Percentiles rank a stretch among this genome's conserved stretches.
Evolutionary conservation across 2,113 vertebrate genomes (phyloP).

Genomic region (Mohoua ochrocephala): DNA sequence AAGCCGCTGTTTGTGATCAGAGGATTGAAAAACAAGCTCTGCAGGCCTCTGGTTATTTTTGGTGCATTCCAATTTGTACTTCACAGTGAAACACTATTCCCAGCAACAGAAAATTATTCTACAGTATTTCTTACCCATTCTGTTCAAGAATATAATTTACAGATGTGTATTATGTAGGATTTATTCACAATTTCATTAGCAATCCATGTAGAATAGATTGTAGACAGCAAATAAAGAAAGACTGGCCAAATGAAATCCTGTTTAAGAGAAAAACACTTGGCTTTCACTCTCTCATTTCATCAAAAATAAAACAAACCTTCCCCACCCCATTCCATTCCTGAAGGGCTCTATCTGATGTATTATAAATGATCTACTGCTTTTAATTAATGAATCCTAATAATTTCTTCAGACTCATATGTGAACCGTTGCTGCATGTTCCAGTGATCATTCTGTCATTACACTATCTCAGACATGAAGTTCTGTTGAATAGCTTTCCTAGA

Average conservation of each 20-base stretch:
- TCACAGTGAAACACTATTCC: not conserved
- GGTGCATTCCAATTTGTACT: not conserved
- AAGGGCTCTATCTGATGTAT: not conserved
- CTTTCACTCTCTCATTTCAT: not conserved
- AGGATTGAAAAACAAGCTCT: not conserved
- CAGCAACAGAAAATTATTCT: not conserved
- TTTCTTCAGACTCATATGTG: not conserved
- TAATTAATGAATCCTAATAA: not conserved
- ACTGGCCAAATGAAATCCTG: not conserved
- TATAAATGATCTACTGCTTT: not conserved
- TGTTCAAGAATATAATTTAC: not conserved
- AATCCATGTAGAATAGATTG: not conserved
- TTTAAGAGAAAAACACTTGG: not conserved
- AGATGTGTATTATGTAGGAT: not conserved
- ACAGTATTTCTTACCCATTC: not conserved
- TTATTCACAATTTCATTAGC: not conserved
- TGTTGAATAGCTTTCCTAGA: not conserved
- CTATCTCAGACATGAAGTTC: not conserved
- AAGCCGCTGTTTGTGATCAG: not conserved
- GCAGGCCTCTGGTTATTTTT: not conserved
- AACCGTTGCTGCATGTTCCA: not conserved
- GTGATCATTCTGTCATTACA: not conserved
- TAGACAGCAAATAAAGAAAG: not conserved
- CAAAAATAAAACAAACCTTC: not conserved
- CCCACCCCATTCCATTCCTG: not conserved